These are phyloP conservation scores for Acromyrmex charruanus DNA, from an alignment of 1,140 invertebrate genomes.

Conservation along the genomic window DNA sequence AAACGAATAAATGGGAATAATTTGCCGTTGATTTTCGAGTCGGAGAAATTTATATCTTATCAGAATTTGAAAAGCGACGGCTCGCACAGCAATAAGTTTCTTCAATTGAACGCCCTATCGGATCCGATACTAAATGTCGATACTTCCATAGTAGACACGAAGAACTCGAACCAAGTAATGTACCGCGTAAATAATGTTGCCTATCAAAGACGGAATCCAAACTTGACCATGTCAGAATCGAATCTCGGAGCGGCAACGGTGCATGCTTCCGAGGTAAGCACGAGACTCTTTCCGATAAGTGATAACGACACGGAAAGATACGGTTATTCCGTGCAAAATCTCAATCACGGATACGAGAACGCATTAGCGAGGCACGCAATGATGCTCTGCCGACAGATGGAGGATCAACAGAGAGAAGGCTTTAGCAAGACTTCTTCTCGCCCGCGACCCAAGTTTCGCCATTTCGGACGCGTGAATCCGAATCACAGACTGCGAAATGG, in stretches of 20 bases:
- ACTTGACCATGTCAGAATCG: constrained; percentile 81
- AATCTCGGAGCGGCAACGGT: constrained; percentile 77
- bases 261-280: constrained; percentile 32
- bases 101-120: constrained; percentile 81
- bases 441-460: constrained; percentile 59
- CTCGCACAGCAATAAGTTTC: constrained; percentile 57
- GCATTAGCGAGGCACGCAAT: constrained; percentile 69
- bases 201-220: constrained; percentile 73
- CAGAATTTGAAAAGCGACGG: constrained; percentile 81
- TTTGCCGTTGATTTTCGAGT: constrained; percentile 73
- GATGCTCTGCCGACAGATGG: constrained; percentile 74
- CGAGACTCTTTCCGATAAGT: constrained; percentile 54
- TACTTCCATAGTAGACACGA: constrained; percentile 44
- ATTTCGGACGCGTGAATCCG: constrained; percentile 64
- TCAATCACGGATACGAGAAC: constrained; percentile 70
- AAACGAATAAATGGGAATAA: constrained; percentile 75
- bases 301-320: constrained; percentile 36
- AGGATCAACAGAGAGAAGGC: constrained; percentile 67
- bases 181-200: constrained; percentile 53
- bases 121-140: constrained; percentile 80
- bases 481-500: constrained; percentile 67
- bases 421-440: constrained; percentile 54
- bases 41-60: constrained; percentile 80
- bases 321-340: constrained; percentile 78
- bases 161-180: constrained; percentile 65